Evolutionary conservation across 2,888 invertebrate genomes (phyloP).

Genomic region (Heliconius erato): DNA sequence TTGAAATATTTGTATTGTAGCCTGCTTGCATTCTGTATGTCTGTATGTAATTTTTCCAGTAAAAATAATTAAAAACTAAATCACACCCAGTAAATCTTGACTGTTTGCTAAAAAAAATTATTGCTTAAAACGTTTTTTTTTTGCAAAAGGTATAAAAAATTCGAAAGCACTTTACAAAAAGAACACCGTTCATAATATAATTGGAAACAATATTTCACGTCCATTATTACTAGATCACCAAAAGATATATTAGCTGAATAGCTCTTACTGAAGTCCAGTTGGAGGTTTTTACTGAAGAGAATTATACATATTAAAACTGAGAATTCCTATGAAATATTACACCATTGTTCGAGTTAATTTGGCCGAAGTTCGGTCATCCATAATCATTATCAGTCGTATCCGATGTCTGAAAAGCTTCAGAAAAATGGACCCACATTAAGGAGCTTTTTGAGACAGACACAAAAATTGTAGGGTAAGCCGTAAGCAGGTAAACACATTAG

Average conservation of each 20-base stretch:
- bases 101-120: background rate
- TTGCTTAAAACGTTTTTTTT: background rate
- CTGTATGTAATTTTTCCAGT: too few relatives aligned
- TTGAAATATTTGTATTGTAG: too few relatives aligned
- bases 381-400: constrained; percentile 71
- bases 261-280: constrained; percentile 29
- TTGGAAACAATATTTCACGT: constrained; percentile 17
- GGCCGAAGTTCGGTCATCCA: constrained; percentile 58
- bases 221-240: constrained; percentile 24
- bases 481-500: constrained; percentile 81
- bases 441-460: constrained; percentile 67
- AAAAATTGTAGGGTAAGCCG: constrained; percentile 60
- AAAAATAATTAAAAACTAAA: background rate
- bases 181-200: background rate
- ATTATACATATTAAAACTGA: constrained; percentile 35
- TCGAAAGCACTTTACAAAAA: background rate
- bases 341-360: constrained; percentile 47
- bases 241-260: constrained; percentile 35
- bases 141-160: background rate
- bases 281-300: constrained; percentile 26
- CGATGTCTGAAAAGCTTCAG: constrained; percentile 61
- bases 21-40: too few relatives aligned
- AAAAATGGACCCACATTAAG: constrained; percentile 69
- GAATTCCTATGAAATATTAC: constrained; percentile 49
- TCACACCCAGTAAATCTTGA: background rate